Evolutionary conservation across 2,797 vertebrate species (phyloP), one percentile per base, ranked within the genome.

Genomic region (Anguilla anguilla): DNA sequence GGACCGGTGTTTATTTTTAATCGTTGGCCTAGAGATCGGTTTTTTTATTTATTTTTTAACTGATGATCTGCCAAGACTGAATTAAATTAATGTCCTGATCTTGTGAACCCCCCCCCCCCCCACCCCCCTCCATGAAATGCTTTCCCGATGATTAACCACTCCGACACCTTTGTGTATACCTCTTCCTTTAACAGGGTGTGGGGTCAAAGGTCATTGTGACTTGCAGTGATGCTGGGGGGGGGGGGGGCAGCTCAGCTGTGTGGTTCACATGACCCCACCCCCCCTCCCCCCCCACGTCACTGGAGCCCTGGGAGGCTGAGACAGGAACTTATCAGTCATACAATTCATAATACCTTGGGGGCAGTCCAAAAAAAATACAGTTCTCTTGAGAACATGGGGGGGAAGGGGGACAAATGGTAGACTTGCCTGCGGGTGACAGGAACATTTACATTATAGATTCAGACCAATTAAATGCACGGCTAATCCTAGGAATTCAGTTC

Each of bases 31-130:
- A 43, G 74, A 43, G 74, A 77, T 46, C 31, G 49, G 43, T 13
- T 84, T 87, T 69, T 53, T 49, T n/a, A n/a, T n/a, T 84, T 83
- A 43, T 84, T 83, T 67, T 83, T 51, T 25, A 55, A 22, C 19
- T 79, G 83, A 83, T 67, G 61, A 55, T 57, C 11, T 77, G 83
- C 83, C 72, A 85, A 57, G 35, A 17, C 3, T 39, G 84, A 67
- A 77, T 31, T 31, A 81, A 43, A 25, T 9, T 9, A 79, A 67
- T 39, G 11, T 13, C 59, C 83, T 61, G 39, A 39, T 88, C n/a
- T 57, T 74, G 82, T 39, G 4, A 55, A 43, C 55, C 9, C 67
- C n/a, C n/a, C 25, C n/a, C 25, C n/a, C 9, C 53, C 53, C 9
- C 49, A 51, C 49, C 35, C 35, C 49, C 49, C 49, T 10, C 59